Base-by-base conservation (phyloP, 2,113 vertebrate genomes). In the Oryctolagus cuniculus region DNA sequence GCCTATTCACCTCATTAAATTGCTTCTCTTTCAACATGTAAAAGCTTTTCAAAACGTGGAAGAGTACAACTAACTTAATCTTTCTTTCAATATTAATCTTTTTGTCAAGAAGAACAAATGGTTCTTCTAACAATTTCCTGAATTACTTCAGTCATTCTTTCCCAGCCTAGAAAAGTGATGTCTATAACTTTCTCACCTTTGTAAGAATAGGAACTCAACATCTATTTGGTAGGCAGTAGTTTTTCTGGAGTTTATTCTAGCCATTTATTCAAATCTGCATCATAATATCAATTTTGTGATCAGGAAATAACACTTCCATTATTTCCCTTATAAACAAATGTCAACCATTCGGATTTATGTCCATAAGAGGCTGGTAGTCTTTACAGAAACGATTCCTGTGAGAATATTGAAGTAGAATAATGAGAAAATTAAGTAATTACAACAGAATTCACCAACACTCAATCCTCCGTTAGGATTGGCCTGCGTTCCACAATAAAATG, bases 221-320 rank as follows among this genome's bases (percentile, higher is more conserved):
- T 80, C 16, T 80, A 8, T 69, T 80, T 72, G 27, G 25, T 77
- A 51, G 17, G 51, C 29, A 95, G 7, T 25, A 79, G 92, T 90
- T 72, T 69, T 17, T 84, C 13, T 24, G n/a, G 21, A 87, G 86
- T 89, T 75, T 78, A 92, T 80, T 92, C n/a, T 72, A 84, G 27
- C 1, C 44, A 89, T 29, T 29, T 90, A 69, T 92, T 87, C 66
- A 94, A 81, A 80, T 66, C 13, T 44, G 87, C 10, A 64, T 44
- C n/a, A 17, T 69, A 27, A 17, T 69, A 27, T 77, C 29, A 38
- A n/a, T 78, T 83, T 86, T 11, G 90, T 74, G 87, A 31, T 90
- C 3, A 69, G 38, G 92, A 89, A 74, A 34, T 12, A 75, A 6
- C 27, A 79, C 16, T 79, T 95, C 16, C 38, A 31, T 87, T 67